Conservation (phyloP, 2,797 vertebrate species). For the Botia kubotai region DNA sequence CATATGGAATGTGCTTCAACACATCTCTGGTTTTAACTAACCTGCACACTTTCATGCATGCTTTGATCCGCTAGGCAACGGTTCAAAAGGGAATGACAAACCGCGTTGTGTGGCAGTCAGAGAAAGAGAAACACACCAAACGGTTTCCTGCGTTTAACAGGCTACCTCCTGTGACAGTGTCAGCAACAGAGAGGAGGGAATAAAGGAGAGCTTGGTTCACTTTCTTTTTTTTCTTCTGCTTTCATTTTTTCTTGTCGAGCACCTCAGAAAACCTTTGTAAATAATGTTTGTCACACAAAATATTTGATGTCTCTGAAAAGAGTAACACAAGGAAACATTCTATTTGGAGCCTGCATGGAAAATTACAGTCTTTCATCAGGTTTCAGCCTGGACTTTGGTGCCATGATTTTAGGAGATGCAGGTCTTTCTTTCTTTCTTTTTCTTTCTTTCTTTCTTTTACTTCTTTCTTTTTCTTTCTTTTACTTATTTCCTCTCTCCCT, state of each 20-base stretch:
- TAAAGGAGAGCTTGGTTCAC: conserved; percentile 19
- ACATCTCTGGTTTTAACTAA: conserved; percentile 58
- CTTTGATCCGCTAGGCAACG: conserved; percentile 58
- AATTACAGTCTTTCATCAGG: conserved; percentile 49
- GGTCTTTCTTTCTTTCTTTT: conserved; percentile 3
- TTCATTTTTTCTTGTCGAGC: conserved; percentile 28
- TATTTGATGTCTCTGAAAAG: conserved; percentile 52
- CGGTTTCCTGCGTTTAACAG: conserved; percentile 53
- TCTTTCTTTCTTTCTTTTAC: no score
- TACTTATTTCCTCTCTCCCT: not conserved
- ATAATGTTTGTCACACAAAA: conserved; percentile 37
- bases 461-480: conserved; percentile 2
- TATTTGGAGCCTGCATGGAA: conserved; percentile 42
- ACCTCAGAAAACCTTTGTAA: conserved; percentile 50
- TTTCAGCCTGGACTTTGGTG: conserved; percentile 13
- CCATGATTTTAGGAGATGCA: not conserved
- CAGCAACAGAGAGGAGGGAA: conserved; percentile 45
- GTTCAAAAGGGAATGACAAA: conserved; percentile 56
- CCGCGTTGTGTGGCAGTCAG: conserved; percentile 49
- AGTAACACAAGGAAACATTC: conserved; percentile 26
- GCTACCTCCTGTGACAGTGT: conserved; percentile 54
- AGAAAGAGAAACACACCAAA: conserved; percentile 50
- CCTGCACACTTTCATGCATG: conserved; percentile 56
- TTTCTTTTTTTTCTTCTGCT: conserved; percentile 8
- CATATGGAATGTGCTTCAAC: conserved; percentile 38